Percentiles rank a stretch among this genome's conserved stretches.
Evolutionary conservation across 2,113 vertebrate species (phyloP).

Genomic region (Pampusana beccarii): DNA sequence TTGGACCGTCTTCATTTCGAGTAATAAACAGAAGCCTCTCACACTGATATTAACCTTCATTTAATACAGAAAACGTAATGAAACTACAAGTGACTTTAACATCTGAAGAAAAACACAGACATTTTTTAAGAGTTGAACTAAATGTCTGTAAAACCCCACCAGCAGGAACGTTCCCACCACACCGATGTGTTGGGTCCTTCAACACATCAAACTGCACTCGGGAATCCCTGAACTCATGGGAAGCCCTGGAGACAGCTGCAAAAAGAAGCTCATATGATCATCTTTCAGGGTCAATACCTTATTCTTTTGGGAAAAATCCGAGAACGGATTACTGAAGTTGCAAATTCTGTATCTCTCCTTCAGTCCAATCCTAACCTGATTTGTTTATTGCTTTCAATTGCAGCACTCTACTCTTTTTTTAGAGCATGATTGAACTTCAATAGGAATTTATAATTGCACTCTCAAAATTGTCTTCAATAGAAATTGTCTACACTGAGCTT

Average conservation of each 20-base stretch:
- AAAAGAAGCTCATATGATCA: not conserved
- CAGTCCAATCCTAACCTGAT: not conserved
- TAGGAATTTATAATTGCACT: constrained; percentile 45
- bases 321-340: not conserved
- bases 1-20: not conserved
- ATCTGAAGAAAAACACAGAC: not conserved
- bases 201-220: not conserved
- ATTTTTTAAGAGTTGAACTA: not conserved
- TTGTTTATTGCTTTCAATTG: constrained; percentile 22
- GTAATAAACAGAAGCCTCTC: not conserved
- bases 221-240: not conserved
- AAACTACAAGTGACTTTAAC: not conserved
- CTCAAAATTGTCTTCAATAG: constrained; percentile 49
- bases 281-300: not conserved
- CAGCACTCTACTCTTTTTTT: not conserved
- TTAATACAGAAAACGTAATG: not conserved
- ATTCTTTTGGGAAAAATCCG: not conserved
- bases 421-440: constrained; percentile 7
- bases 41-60: not conserved
- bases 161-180: not conserved
- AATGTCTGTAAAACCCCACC: not conserved
- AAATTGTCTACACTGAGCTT: constrained; percentile 3
- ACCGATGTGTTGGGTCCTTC: not conserved
- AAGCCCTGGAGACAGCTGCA: not conserved
- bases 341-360: not conserved